These are phyloP conservation scores for Aurelia sp. DNA, from an alignment of 30 jellyfish, hydroid and myxozoan species.

Conservation along the genomic window DNA sequence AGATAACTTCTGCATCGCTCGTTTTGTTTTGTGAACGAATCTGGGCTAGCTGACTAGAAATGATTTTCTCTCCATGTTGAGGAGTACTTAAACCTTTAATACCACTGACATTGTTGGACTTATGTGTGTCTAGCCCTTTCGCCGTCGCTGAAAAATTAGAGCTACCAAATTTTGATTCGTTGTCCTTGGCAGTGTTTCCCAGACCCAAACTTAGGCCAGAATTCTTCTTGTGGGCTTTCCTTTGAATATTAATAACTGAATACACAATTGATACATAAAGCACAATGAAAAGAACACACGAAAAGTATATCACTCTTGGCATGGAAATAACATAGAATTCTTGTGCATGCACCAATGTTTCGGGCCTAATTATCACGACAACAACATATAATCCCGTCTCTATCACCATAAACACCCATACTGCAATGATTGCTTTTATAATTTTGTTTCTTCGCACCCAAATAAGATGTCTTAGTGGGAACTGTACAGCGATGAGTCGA, in stretches of 20 bases:
- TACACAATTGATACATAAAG: conserved; percentile 29
- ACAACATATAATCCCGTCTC: conserved; percentile 10
- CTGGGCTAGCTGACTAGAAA: too few species aligned
- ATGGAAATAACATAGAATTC: background rate
- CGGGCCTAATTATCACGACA: background rate
- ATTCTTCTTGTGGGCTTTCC: too few species aligned
- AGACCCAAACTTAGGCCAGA: too few species aligned
- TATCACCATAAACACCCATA: conserved; percentile 28
- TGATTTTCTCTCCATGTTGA: too few species aligned
- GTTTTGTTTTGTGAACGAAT: too few species aligned
- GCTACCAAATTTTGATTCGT: too few species aligned
- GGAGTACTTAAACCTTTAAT: too few species aligned
- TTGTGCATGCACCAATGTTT: background rate
- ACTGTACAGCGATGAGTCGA: conserved; percentile 50
- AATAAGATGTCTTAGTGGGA: conserved; percentile 43
- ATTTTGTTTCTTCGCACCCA: conserved; percentile 36
- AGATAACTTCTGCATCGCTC: too few species aligned
- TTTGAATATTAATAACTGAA: background rate
- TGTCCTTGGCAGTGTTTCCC: too few species aligned
- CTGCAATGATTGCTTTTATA: background rate
- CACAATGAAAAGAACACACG: conserved; percentile 2
- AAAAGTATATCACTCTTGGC: conserved; percentile 9
- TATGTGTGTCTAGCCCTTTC: too few species aligned
- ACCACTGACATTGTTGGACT: too few species aligned
- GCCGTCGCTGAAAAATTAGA: too few species aligned